Conservation (phyloP, 2,113 vertebrate species). For the Ictalurus punctatus region DNA sequence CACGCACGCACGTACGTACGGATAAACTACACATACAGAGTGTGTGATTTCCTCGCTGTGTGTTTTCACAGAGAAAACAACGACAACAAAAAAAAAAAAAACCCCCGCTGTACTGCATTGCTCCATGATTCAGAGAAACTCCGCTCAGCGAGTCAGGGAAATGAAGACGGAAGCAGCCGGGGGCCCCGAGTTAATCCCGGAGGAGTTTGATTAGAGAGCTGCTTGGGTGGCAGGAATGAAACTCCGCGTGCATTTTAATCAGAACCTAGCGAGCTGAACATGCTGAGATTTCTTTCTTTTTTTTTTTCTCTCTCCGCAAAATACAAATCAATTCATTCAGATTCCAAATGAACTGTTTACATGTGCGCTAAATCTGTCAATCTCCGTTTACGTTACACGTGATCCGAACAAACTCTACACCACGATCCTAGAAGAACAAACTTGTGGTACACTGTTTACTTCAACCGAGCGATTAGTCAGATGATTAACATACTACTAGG, state of each 20-base stretch:
- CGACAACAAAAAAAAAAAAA: not conserved
- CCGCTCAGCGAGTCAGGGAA: constrained; percentile 4
- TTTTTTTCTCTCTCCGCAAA: not conserved
- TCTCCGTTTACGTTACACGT: not conserved
- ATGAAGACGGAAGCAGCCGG: constrained; percentile 11
- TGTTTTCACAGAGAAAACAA: not conserved
- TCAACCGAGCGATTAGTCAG: not conserved
- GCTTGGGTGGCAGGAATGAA: constrained; percentile 1
- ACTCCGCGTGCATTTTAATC: constrained; percentile 7
- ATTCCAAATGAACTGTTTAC: not conserved
- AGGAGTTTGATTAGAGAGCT: constrained; percentile 23
- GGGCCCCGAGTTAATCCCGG: not conserved
- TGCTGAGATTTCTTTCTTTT: not conserved
- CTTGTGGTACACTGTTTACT: not conserved
- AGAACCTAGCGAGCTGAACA: not conserved
- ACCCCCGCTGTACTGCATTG: not conserved
- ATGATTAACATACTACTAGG: not conserved
- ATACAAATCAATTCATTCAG: not conserved
- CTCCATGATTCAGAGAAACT: constrained; percentile 6
- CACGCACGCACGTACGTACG: not conserved
- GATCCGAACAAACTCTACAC: not conserved
- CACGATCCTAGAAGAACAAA: not conserved
- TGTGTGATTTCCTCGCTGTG: not conserved
- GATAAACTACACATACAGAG: not conserved
- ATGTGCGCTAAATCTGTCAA: not conserved